Evolutionary conservation across 2,888 invertebrate genomes (phyloP), one percentile per base, ranked within the genome.

Genomic region (Plemyria rubiginata): DNA sequence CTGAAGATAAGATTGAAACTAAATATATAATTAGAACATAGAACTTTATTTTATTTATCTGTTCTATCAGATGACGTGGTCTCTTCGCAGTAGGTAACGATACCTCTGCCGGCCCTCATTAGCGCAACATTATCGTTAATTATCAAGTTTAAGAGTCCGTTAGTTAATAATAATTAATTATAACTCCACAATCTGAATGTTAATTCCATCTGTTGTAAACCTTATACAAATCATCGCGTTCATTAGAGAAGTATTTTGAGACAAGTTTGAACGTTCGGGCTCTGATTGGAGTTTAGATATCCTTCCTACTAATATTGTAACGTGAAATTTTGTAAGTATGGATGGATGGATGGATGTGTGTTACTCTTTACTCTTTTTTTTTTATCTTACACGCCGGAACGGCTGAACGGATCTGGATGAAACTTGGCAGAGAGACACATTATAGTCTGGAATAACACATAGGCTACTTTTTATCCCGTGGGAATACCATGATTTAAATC

Each of bases 91-190:
- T 28, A 51, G 3, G 8, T 45, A 55, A 8, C 22, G 60, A 68
- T 56, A 46, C 12, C 38, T 45, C 57, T 38, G 54, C 56, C 52
- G 50, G 54, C 36, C 41, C 70, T 69, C 70, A 67, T 69, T 66
- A 71, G 66, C 32, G 62, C 52, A 32, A 49, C 54, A 66, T 69
- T 56, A 69, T 63, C 66, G 64, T 62, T 59, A 62, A 57, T 66
- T 65, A 66, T 58, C 57, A 15, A 58, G 60, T 58, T 62, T 65
- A 55, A 61, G 54, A 38, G 9, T 45, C 63, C 65, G 66, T 67
- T 62, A 65, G 49, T 63, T 60, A 28, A 62, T 69, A 60, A 57
- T 48, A 57, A 69, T 69, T 69, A 67, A 69, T 67, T 68, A 62
- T 54, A 51, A 62, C 62, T 60, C 53, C 41, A 43, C 54, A 32